Base-by-base conservation (phyloP, 2,888 invertebrate species). In the Athalia circularis region DNA sequence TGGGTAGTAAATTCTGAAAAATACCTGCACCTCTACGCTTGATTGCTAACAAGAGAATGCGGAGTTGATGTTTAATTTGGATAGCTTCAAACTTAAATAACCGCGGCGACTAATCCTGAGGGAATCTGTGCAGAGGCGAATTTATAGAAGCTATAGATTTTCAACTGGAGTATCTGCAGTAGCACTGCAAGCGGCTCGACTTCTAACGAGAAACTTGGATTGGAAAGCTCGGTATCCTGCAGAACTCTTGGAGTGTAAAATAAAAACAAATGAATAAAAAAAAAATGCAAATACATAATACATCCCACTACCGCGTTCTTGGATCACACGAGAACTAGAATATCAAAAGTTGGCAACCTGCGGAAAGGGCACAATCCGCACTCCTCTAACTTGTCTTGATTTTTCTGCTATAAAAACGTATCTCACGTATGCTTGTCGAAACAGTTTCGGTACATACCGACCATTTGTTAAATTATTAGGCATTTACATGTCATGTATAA, bases 71-170 rank as follows among this genome's bases (percentile, higher is more conserved):
- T 29, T 29, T 0, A 29, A 29, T 52, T 68, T n/a, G 68, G 54
- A 68, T 68, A 52, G 54, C 54, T 68, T 68, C 3, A 43, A 68
- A 68, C 54, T 54, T 54, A 68, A 52, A 68, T 54, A 68, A 4
- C 54, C 68, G 29, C 11, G 29, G 5, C 5, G 54, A 68, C 68
- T 68, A 52, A 68, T 68, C 68, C 54, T n/a, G 54, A 11, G 67
- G 15, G 68, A 54, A 52, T 15, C 47, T 54, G 15, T 68, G 52
- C 29, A 54, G 29, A 29, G 52, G 43, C 29, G 43, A 68, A 54
- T 68, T 68, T 54, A 68, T 68, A 52, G 54, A 68, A 68, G 29
- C 15, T 68, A n/a, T n/a, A 52, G 11, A 29, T 54, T 68, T 54
- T 52, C 52, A 29, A 9, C 52, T 9, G 54, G 7, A n/a, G 54